phyloP scores from a whole-genome alignment of 2,113 vertebrate genomes.

The Upupa epops region DNA sequence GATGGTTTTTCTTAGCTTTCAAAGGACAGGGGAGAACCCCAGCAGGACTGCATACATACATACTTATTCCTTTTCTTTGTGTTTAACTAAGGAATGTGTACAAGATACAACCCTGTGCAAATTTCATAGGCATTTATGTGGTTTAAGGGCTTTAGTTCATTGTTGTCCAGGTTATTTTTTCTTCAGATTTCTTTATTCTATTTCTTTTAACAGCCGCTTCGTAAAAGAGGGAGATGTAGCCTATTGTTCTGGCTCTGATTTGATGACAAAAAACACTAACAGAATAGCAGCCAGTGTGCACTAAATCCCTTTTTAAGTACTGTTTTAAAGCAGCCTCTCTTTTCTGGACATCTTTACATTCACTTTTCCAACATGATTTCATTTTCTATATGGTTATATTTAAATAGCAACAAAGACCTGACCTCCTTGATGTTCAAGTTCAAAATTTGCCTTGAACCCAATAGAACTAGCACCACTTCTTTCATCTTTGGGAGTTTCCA shows the following conservation, averaged over 20 bases:
- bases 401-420: constrained; percentile 18
- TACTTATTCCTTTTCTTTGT: neutral
- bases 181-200: neutral
- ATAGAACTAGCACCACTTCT: neutral
- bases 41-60: rapidly evolving
- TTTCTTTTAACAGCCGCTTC: neutral
- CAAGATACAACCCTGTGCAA: neutral
- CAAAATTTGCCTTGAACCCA: constrained; percentile 39
- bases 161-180: neutral
- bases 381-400: neutral
- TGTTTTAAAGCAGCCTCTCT: constrained; percentile 1
- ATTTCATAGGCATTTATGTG: neutral
- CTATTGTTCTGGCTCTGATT: constrained; percentile 32
- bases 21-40: neutral
- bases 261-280: constrained; percentile 11
- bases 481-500: constrained; percentile 35
- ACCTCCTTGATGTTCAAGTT: constrained; percentile 19
- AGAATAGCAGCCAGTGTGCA: neutral
- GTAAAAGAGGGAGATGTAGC: neutral
- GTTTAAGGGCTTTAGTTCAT: neutral
- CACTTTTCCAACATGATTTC: constrained; percentile 22
- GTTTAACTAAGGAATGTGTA: neutral
- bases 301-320: neutral
- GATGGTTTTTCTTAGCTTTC: neutral
- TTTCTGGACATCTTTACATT: neutral